A percentile compares a stretch with the other conserved stretches of the same genome.
Conservation (phyloP, 2,888 invertebrate species). For the Ceratothoa steindachneri region DNA sequence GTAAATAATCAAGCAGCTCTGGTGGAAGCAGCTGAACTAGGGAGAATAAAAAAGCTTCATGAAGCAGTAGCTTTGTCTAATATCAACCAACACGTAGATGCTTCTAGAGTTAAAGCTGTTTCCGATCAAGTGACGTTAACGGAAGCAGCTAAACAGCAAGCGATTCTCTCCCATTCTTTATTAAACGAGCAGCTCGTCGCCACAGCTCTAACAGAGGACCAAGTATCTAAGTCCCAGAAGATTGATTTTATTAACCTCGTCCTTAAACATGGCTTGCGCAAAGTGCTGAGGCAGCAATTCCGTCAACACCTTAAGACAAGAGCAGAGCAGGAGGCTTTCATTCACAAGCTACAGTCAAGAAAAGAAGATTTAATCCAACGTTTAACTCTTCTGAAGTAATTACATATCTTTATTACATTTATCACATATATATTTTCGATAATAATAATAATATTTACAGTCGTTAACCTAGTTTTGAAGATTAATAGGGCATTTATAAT, state of each 20-base stretch:
- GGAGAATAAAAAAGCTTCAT: neutral
- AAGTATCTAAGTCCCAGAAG: neutral
- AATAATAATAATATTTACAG: too few relatives aligned
- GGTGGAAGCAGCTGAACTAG: neutral
- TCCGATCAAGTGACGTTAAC: neutral
- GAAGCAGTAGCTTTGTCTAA: neutral
- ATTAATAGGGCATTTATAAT: too few relatives aligned
- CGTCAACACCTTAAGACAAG: neutral
- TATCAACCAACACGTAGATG: neutral
- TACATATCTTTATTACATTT: too few relatives aligned
- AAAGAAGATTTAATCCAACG: neutral
- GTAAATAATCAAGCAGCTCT: neutral
- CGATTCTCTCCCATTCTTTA: neutral
- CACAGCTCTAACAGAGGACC: neutral
- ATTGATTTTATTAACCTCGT: constrained; percentile 1
- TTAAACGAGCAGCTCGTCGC: neutral
- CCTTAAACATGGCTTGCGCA: neutral
- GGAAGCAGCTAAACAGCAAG: neutral
- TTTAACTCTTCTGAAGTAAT: neutral
- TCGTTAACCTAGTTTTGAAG: too few relatives aligned
- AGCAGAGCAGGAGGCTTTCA: neutral
- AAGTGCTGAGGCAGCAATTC: neutral
- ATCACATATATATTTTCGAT: too few relatives aligned
- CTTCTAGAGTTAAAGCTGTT: neutral
- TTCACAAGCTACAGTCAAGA: neutral